phyloP scores from a whole-genome alignment of 2,113 vertebrate genomes.

The Solea senegalensis region DNA sequence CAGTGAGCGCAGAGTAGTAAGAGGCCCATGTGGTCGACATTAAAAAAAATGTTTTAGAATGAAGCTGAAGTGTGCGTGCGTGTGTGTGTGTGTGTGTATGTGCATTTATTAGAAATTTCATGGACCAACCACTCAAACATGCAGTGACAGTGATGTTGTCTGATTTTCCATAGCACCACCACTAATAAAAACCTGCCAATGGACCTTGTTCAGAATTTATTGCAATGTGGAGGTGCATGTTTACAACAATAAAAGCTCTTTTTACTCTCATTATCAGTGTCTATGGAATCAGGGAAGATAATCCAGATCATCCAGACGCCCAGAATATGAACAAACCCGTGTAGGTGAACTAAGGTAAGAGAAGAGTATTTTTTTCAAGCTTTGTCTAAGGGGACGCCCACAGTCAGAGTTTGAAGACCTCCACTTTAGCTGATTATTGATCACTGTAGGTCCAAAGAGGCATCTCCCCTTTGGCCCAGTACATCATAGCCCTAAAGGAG shows the following conservation, averaged over 20 bases:
- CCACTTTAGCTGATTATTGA: neutral
- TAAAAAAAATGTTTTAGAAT: no score
- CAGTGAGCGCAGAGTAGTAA: no score
- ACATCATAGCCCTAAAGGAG: neutral
- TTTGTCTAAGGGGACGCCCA: no score
- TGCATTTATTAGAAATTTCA: neutral
- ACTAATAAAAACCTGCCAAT: no score
- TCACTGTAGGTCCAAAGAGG: constrained; percentile 1
- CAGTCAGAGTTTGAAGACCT: neutral
- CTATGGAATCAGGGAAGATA: neutral
- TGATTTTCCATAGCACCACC: no score
- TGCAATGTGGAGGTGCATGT: no score
- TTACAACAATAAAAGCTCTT: no score
- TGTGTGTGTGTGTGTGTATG: neutral
- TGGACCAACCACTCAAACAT: neutral
- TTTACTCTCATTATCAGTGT: neutral
- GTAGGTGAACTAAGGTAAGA: no score
- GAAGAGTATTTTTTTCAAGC: no score
- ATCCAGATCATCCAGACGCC: neutral
- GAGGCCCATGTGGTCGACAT: no score
- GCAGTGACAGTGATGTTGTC: neutral
- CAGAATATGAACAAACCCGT: neutral
- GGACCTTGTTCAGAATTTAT: no score
- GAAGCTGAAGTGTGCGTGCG: no score
- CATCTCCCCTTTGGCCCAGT: neutral